These are phyloP conservation scores for Keiferia lycopersicella DNA, from an alignment of 2,888 invertebrate genomes.

Conservation along the genomic window DNA sequence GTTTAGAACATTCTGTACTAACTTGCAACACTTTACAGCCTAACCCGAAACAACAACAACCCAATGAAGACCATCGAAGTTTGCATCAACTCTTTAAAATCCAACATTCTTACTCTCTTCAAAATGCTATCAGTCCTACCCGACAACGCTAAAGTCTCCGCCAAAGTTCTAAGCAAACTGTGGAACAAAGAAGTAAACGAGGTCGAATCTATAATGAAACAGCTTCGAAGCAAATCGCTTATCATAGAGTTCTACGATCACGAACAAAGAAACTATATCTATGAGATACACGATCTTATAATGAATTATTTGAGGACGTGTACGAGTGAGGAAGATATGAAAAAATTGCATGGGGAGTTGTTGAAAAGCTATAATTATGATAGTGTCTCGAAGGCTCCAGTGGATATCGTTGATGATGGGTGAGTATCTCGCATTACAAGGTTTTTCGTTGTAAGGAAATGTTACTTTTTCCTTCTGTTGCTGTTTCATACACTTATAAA, in stretches of 20 bases:
- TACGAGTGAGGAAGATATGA: conserved; percentile 61
- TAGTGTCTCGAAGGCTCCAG: conserved; percentile 71
- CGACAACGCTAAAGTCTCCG: conserved; percentile 85
- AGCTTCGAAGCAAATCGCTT: conserved; percentile 84
- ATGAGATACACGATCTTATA: conserved; percentile 86
- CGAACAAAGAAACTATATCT: conserved; percentile 82
- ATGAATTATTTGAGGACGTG: conserved; percentile 82
- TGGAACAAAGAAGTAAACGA: conserved; percentile 64
- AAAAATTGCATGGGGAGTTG: conserved; percentile 80
- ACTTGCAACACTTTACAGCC: conserved; percentile 42
- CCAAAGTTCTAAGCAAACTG: conserved; percentile 73
- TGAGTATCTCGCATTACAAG: not conserved
- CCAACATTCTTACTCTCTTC: conserved; percentile 75
- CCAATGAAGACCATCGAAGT: conserved; percentile 80
- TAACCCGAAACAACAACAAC: conserved; percentile 56
- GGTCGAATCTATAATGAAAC: conserved; percentile 83
- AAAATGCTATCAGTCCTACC: conserved; percentile 84
- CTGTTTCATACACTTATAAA: too few species aligned
- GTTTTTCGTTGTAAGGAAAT: not conserved
- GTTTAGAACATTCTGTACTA: conserved; percentile 10
- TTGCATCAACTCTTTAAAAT: conserved; percentile 81
- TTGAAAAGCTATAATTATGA: conserved; percentile 80
- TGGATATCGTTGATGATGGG: conserved; percentile 85
- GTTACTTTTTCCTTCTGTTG: too few species aligned
- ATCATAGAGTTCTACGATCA: conserved; percentile 83